These are phyloP conservation scores for Andrena camellia DNA, from an alignment of 2,888 invertebrate genomes.

Conservation along the genomic window DNA sequence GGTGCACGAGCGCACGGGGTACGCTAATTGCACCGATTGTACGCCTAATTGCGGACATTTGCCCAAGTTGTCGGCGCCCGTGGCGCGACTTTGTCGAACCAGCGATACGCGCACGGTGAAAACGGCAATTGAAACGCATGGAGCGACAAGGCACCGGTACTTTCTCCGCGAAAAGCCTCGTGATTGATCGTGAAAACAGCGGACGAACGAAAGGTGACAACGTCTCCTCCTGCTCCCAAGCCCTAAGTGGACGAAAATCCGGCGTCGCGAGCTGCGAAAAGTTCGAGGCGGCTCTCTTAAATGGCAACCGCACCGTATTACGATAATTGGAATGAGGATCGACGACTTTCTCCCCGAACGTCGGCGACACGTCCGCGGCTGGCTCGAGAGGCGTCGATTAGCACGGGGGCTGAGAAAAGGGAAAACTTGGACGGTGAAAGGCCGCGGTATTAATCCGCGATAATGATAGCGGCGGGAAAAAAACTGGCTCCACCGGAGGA, in stretches of 20 bases:
- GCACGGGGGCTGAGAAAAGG: constrained; percentile 9
- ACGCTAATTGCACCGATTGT: constrained; percentile 49
- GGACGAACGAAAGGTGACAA: background rate
- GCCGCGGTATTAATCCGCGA: constrained; percentile 27
- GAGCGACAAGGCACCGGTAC: background rate
- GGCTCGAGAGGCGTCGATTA: constrained; percentile 30
- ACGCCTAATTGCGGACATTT: constrained; percentile 35
- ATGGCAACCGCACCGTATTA: constrained; percentile 10
- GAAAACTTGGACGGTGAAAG: constrained; percentile 48
- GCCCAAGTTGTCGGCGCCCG: constrained; percentile 4
- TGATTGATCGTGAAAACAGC: constrained; percentile 7
- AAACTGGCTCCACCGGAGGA: constrained; percentile 21
- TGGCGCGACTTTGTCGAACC: background rate
- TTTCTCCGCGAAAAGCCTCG: constrained; percentile 55
- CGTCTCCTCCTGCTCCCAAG: background rate
- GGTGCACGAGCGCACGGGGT: background rate
- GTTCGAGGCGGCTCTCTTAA: background rate
- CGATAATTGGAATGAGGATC: constrained; percentile 44
- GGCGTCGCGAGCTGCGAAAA: background rate
- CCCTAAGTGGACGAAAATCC: background rate
- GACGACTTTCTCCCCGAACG: constrained; percentile 44
- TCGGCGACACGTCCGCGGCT: constrained; percentile 1
- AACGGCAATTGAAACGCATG: constrained; percentile 32
- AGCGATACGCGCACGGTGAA: constrained; percentile 32
- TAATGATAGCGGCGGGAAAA: constrained; percentile 25